phyloP scores from a whole-genome alignment of 2,797 vertebrate genomes.

The Kryptolebias ocellatus region DNA sequence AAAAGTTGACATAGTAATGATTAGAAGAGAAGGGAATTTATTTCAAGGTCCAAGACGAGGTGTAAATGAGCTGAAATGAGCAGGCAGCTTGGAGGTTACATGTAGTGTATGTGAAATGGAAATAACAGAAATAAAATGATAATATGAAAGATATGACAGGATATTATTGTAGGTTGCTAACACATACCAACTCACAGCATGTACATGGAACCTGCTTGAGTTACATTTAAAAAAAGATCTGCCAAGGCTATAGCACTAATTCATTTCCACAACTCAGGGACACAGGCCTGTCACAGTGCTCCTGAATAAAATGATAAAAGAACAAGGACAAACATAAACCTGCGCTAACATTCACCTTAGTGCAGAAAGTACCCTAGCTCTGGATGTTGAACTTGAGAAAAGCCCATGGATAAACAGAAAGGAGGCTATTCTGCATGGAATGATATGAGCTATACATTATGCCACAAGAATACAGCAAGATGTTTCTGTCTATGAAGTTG shows the following conservation, averaged over 20 bases:
- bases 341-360: neutral
- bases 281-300: constrained; percentile 20
- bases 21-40: constrained; percentile 3
- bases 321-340: constrained; percentile 14
- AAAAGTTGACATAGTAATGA: constrained; percentile 3
- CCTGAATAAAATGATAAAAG: constrained; percentile 14
- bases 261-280: constrained; percentile 30
- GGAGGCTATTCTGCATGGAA: no score
- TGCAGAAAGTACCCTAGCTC: no score
- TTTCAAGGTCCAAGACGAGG: constrained; percentile 8
- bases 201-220: constrained; percentile 40
- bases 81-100: neutral
- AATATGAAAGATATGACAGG: constrained; percentile 24
- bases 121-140: constrained; percentile 31
- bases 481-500: no score
- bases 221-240: constrained; percentile 27
- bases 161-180: neutral
- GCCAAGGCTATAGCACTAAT: constrained; percentile 26
- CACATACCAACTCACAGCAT: constrained; percentile 1
- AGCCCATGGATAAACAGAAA: no score
- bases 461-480: no score
- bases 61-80: constrained; percentile 19
- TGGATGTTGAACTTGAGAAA: no score
- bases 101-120: constrained; percentile 5
- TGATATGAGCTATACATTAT: no score